phyloP scores from a whole-genome alignment of 2,113 vertebrate genomes.

The Nesospiza acunhae region DNA sequence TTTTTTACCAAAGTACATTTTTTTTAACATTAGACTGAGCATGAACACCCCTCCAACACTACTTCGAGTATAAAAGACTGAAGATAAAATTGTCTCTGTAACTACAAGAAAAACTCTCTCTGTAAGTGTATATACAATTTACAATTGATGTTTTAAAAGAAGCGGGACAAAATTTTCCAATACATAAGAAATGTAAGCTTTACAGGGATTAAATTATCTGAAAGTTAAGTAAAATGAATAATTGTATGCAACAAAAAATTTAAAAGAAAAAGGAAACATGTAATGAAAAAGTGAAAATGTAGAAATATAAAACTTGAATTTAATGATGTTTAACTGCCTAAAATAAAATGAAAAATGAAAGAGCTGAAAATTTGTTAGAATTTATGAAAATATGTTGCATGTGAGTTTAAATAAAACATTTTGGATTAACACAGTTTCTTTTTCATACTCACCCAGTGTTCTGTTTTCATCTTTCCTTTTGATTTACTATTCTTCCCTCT shows the following conservation, averaged over 20 bases:
- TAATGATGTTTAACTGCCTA: not conserved
- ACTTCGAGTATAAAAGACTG: not conserved
- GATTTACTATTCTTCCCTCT: not conserved
- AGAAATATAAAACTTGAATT: not conserved
- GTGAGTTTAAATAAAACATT: not conserved
- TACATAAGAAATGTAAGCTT: not conserved
- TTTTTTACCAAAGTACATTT: constrained; percentile 9
- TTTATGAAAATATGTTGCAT: not conserved
- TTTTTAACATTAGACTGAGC: constrained; percentile 15
- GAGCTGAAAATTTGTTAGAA: not conserved
- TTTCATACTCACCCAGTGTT: not conserved
- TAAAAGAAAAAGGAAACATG: not conserved
- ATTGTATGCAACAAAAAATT: not conserved
- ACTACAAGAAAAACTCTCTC: not conserved
- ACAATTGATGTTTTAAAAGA: not conserved
- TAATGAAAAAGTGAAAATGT: not conserved
- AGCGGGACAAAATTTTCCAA: not conserved
- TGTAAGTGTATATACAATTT: not conserved
- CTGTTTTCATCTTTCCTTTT: not conserved
- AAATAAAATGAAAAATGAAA: not conserved
- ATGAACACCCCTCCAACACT: not conserved
- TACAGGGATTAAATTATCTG: not conserved
- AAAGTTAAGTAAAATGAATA: not conserved
- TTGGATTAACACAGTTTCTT: not conserved
- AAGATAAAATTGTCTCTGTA: not conserved